Conservation (phyloP, 2,797 vertebrate species). For the Sparidentex hasta region DNA sequence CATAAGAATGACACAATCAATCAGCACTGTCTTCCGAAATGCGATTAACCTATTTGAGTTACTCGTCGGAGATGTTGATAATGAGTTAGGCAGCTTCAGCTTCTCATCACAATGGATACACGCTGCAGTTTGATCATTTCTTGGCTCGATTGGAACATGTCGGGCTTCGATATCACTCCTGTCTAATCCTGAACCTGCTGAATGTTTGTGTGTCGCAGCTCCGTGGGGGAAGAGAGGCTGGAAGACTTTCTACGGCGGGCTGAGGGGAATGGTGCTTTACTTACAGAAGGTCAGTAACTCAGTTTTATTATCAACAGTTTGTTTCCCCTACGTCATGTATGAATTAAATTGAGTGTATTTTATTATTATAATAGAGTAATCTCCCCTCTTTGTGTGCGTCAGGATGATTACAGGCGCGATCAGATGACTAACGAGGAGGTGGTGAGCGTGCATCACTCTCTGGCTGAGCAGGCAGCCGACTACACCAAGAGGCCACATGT, state of each 20-base stretch:
- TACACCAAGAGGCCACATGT: conserved; percentile 94
- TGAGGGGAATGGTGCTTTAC: conserved; percentile 93
- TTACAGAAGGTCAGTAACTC: conserved; percentile 90
- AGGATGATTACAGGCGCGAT: conserved; percentile 84
- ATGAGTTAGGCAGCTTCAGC: too few species aligned
- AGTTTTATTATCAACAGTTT: neutral
- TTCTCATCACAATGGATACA: neutral
- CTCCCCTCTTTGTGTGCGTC: conserved; percentile 23
- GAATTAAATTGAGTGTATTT: neutral
- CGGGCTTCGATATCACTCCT: neutral
- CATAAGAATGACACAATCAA: too few species aligned
- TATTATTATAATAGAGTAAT: neutral
- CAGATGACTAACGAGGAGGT: conserved; percentile 87
- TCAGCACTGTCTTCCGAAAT: neutral
- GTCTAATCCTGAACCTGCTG: neutral
- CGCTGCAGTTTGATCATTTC: neutral
- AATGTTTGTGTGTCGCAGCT: conserved; percentile 78
- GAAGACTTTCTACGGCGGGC: conserved; percentile 91
- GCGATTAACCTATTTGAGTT: neutral
- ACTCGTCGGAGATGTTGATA: neutral
- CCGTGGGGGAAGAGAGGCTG: conserved; percentile 95
- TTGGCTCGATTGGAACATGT: neutral
- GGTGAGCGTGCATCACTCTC: conserved; percentile 92
- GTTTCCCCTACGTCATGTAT: neutral
- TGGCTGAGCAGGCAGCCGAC: conserved; percentile 88